Percentiles rank a stretch among this genome's conserved stretches.
phyloP scores from a whole-genome alignment of 1,140 invertebrate species.

The Macrostomum lignano region DNA sequence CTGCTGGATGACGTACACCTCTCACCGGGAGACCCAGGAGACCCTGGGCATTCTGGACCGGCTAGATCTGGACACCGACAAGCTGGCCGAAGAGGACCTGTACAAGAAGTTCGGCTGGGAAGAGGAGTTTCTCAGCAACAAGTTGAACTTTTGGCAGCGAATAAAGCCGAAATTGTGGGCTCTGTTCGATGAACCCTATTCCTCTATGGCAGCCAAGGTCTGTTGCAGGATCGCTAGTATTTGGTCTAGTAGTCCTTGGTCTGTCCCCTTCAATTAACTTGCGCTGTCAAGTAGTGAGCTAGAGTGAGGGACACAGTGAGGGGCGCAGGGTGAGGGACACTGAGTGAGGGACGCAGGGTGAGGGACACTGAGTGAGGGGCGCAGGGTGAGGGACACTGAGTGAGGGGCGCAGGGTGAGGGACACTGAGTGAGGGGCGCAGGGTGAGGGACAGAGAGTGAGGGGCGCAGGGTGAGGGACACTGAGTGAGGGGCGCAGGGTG shows the following conservation, averaged over 20 bases:
- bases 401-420: no score
- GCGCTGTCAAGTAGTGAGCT: no score
- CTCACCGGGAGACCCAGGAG: constrained; percentile 79
- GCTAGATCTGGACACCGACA: constrained; percentile 58
- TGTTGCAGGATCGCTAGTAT: constrained; percentile 27
- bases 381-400: no score
- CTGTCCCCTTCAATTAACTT: no score
- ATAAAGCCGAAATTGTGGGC: constrained; percentile 55
- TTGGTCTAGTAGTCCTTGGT: no score
- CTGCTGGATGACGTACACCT: constrained; percentile 77
- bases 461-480: no score
- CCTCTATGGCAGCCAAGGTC: constrained; percentile 52
- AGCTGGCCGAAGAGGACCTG: constrained; percentile 58
- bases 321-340: background rate
- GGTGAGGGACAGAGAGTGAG: no score
- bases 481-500: no score
- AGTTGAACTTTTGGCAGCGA: constrained; percentile 45
- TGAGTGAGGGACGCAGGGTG: no score
- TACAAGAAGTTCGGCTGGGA: constrained; percentile 62
- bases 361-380: no score
- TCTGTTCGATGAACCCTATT: constrained; percentile 63
- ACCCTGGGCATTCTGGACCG: constrained; percentile 82
- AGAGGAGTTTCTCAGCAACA: constrained; percentile 44
- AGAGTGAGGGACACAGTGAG: background rate
- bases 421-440: no score